These are phyloP conservation scores for Oreocharis arfaki DNA, from an alignment of 2,113 vertebrate genomes.

Conservation along the genomic window DNA sequence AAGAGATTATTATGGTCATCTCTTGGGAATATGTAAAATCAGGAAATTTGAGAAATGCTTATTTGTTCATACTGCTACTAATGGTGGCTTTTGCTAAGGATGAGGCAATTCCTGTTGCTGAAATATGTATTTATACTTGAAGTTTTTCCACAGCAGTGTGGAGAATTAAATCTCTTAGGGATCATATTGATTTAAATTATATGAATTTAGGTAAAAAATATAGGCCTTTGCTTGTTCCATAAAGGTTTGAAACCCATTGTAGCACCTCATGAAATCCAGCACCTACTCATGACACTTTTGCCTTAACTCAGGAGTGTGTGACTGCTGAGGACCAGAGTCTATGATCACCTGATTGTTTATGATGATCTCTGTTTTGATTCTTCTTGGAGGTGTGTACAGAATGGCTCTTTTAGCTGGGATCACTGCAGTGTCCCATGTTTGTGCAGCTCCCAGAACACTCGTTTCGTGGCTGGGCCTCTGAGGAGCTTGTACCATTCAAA, in stretches of 20 bases:
- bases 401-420: background rate
- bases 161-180: background rate
- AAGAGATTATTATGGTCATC: background rate
- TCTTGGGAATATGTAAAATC: background rate
- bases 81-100: background rate
- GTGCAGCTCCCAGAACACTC: background rate
- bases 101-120: background rate
- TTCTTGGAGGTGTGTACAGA: background rate
- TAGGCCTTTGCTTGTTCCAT: background rate
- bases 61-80: background rate
- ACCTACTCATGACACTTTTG: background rate
- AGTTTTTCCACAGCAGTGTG: background rate
- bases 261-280: background rate
- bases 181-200: background rate
- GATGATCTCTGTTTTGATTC: background rate
- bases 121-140: background rate
- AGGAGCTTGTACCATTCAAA: background rate
- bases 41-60: background rate
- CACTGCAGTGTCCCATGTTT: background rate
- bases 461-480: background rate
- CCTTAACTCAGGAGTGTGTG: background rate
- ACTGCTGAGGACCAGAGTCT: background rate
- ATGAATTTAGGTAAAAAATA: background rate
- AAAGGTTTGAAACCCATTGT: background rate
- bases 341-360: background rate